Evolutionary conservation across 2,797 vertebrate species (phyloP), one percentile per base, ranked within the genome.

Genomic region (Semotilus atromaculatus): DNA sequence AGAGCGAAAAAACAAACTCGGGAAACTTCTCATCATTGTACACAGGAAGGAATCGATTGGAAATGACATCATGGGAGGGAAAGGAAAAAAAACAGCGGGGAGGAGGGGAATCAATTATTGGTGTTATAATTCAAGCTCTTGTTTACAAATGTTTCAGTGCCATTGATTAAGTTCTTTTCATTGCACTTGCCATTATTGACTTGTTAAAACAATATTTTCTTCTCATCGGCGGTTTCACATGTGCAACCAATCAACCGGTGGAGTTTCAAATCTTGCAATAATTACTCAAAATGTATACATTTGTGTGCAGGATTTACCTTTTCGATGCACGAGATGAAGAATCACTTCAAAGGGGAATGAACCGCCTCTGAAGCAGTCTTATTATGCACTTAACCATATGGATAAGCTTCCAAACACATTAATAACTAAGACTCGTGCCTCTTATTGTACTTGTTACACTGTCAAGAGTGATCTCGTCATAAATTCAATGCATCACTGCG

Each of bases 141-240:
- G 94, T 95, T 96, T 95, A 94, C 93, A 94, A 95, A 95, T 91
- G 93, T 91, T 91, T 93, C 93, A 91, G 91, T 85, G 72, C 87
- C 92, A 95, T 96, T 94, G 95, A 96, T 96, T 94, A 91, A 89
- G 89, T 91, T 78, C 92, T 90, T 92, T 93, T 89, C 90, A 92
- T 94, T 93, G 93, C 92, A 91, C 93, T 93, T 89, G 89, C 92
- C 91, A 90, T 94, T 95, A 96, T 95, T 93, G 95, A 96, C 93
- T 91, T 92, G 93, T 95, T 95, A 94, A 95, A 95, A 93, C 90
- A 91, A 95, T 95, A 95, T 95, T 95, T 95, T 93, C 92, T 92
- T 93, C 91, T 93, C 93, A 93, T 95, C 92, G 88, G 90, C 92
- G 93, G 89, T 90, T 94, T 94, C 90, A 88, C 88, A 88, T 92